phyloP scores from a whole-genome alignment of 1,140 invertebrate genomes.

The Drosophila ercepeae region DNA sequence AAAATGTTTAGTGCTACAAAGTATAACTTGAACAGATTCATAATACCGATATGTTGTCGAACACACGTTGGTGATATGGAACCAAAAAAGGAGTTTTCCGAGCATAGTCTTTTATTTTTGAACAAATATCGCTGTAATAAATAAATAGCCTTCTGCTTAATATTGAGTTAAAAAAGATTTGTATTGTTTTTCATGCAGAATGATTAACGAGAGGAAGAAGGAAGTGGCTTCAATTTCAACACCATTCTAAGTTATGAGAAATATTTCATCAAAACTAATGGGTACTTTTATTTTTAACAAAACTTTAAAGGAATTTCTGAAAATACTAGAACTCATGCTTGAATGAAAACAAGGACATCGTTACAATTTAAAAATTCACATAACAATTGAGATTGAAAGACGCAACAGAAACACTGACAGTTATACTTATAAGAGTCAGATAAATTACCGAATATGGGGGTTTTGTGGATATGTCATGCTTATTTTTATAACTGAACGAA shows the following conservation, averaged over 20 bases:
- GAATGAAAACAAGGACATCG: not conserved
- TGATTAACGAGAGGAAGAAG: not conserved
- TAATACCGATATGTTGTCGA: conserved; percentile 87
- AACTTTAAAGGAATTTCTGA: not conserved
- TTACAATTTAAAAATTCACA: not conserved
- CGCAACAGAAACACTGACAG: conserved; percentile 26
- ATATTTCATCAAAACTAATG: no score
- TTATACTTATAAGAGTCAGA: conserved; percentile 48
- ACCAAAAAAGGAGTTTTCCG: conserved; percentile 89
- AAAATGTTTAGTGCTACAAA: not conserved
- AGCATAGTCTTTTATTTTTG: conserved; percentile 88
- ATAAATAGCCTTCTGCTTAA: not conserved
- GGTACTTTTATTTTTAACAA: no score
- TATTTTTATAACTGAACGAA: conserved; percentile 89
- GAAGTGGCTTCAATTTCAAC: not conserved
- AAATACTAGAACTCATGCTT: conserved; percentile 11
- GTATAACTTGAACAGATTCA: not conserved
- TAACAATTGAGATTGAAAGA: conserved; percentile 19
- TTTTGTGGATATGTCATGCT: conserved; percentile 89
- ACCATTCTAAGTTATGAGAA: not conserved
- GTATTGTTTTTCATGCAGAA: conserved; percentile 10
- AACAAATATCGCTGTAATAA: conserved; percentile 86
- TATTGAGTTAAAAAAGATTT: not conserved
- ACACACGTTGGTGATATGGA: conserved; percentile 89
- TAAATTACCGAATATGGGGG: conserved; percentile 87